Base-by-base conservation (phyloP, 2,888 invertebrate species). In the Leucophenga montana region DNA sequence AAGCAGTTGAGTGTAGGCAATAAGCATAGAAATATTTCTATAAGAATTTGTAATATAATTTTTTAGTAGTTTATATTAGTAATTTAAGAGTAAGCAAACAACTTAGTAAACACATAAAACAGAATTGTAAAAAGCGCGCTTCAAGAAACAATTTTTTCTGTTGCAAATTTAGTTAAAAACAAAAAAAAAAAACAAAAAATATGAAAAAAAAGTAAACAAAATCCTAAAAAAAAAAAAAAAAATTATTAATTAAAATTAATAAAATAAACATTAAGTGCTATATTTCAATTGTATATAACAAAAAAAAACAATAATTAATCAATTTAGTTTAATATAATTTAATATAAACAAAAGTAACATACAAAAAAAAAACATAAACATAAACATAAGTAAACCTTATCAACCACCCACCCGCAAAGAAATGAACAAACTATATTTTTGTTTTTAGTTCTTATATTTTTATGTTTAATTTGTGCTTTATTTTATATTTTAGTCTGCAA, bases 341-440 rank as follows among this genome's bases (percentile, higher is more conserved):
- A 20, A 64, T 54, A n/a, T 54, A 53, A 61, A 57, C 16, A 20
- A 68, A 59, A 57, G 16, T 13, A 18, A 22, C 66, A 67, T n/a
- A n/a, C n/a, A 67, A 73, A 33, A 67, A 66, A 68, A 33, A 61
- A 50, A 57, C 67, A 61, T 11, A 54, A 67, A 59, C 59, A 16
- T 33, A 33, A 57, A 27, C 11, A 8, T 5, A 54, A 31, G 31
- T 48, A 68, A 67, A 74, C 71, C 69, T 71, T 64, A 74, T 72
- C 68, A 64, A 72, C 61, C 61, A 67, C 75, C 74, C 75, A 75
- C 75, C 74, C 73, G 68, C 68, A 68, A 61, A 66, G 18, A 66
- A 66, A 70, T 70, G 57, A 65, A 69, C 27, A 70, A 57, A 66
- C 39, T 70, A 54, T 66, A 69, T 48, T 18, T 57, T 50, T 54